Evolutionary conservation across 2,888 invertebrate species (phyloP).

Genomic region (Melieria picta): DNA sequence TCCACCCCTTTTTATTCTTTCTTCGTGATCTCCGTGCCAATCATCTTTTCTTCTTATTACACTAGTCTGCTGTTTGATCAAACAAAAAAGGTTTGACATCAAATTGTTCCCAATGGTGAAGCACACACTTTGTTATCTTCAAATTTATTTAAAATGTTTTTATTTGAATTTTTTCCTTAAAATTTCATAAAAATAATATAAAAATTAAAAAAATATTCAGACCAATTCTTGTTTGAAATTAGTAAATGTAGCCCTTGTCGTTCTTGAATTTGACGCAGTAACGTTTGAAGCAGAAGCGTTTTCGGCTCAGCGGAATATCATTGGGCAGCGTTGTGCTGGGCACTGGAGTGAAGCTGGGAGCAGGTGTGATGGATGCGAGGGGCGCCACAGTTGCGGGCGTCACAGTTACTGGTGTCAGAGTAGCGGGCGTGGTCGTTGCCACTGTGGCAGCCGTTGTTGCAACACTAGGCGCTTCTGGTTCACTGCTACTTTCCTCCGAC

Average conservation of each 20-base stretch:
- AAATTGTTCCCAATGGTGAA: no score
- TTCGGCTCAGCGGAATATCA: neutral
- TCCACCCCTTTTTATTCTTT: no score
- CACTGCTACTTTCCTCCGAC: neutral
- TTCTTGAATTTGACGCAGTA: constrained; percentile 31
- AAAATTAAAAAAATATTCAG: neutral
- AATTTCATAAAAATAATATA: neutral
- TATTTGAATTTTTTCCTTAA: no score
- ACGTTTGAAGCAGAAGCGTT: constrained; percentile 29
- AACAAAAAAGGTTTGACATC: no score
- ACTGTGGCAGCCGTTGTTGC: neutral
- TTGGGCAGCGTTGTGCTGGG: no score
- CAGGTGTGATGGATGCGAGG: constrained; percentile 11
- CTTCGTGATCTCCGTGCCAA: no score
- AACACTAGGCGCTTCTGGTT: neutral
- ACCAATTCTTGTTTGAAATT: neutral
- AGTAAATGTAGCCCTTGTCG: constrained; percentile 21
- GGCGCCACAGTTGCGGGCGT: neutral
- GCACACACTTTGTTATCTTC: no score
- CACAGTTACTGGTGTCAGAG: constrained; percentile 3
- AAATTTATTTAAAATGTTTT: no score
- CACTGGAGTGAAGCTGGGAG: neutral
- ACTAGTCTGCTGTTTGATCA: no score
- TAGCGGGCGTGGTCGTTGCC: no score
- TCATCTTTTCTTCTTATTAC: no score